A percentile compares a stretch with the other conserved stretches of the same genome.
phyloP scores from a whole-genome alignment of 2,113 vertebrate species.

The Thunnus maccoyii region DNA sequence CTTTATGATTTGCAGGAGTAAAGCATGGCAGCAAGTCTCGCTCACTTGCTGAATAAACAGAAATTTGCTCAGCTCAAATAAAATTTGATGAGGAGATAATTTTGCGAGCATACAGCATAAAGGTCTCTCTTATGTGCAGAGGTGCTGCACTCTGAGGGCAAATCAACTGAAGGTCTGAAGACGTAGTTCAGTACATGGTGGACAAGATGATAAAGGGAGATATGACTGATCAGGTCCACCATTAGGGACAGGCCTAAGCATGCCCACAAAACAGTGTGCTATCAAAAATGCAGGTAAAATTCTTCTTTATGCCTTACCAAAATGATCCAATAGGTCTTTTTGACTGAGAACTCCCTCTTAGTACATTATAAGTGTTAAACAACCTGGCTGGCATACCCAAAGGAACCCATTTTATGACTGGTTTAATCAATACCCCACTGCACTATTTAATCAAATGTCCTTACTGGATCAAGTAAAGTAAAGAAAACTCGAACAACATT shows the following conservation, averaged over 20 bases:
- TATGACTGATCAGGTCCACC: constrained; percentile 45
- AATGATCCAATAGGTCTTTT: neutral
- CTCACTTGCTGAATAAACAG: constrained; percentile 73
- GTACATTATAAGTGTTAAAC: neutral
- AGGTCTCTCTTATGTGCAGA: constrained; percentile 68
- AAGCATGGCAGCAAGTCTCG: constrained; percentile 58
- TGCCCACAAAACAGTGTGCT: constrained; percentile 28
- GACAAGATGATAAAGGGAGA: constrained; percentile 65
- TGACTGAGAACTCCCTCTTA: neutral
- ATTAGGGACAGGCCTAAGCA: constrained; percentile 21
- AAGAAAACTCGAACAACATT: constrained; percentile 42
- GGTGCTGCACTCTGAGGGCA: constrained; percentile 37
- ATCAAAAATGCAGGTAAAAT: constrained; percentile 2
- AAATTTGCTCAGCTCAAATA: constrained; percentile 77
- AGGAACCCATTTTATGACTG: neutral
- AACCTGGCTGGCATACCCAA: neutral
- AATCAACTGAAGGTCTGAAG: constrained; percentile 54
- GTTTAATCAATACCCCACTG: neutral
- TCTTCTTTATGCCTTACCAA: neutral
- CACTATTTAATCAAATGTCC: constrained; percentile 25
- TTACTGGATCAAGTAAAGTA: constrained; percentile 15
- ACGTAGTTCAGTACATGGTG: constrained; percentile 36
- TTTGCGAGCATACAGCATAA: constrained; percentile 76
- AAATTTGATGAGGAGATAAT: constrained; percentile 84
- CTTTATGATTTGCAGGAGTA: constrained; percentile 72